Percentiles rank a stretch among this genome's conserved stretches.
Evolutionary conservation across 2,113 vertebrate genomes (phyloP).

Genomic region (Petromus typicus): DNA sequence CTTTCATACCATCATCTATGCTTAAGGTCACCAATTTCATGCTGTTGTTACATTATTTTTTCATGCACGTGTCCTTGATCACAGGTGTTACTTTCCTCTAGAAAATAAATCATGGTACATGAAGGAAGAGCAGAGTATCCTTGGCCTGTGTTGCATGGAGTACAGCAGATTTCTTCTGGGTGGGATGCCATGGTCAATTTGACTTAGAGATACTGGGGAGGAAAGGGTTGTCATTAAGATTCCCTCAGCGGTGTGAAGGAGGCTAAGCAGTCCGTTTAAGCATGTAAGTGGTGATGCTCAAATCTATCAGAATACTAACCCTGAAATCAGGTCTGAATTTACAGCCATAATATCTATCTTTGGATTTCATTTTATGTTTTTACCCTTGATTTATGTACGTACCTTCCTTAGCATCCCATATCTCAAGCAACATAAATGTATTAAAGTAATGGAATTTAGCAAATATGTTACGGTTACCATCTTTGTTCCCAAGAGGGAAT

Average conservation of each 20-base stretch:
- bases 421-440: constrained; percentile 77
- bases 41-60: background rate
- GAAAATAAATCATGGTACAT: background rate
- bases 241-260: background rate
- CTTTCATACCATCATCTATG: background rate
- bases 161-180: background rate
- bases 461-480: constrained; percentile 79
- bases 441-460: constrained; percentile 80
- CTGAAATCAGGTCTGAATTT: constrained; percentile 76
- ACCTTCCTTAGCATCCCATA: constrained; percentile 49
- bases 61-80: background rate
- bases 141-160: background rate
- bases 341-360: constrained; percentile 77
- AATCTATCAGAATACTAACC: constrained; percentile 68
- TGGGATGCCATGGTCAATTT: background rate
- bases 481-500: constrained; percentile 81
- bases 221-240: background rate
- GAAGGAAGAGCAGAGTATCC: background rate
- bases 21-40: background rate
- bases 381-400: constrained; percentile 73
- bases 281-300: constrained; percentile 24
- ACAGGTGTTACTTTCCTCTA: background rate
- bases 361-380: constrained; percentile 76
- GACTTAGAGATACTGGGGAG: background rate
- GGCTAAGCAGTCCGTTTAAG: constrained; percentile 7